These are phyloP conservation scores for Girardinus metallicus DNA, from an alignment of 2,797 vertebrate species.

Conservation along the genomic window DNA sequence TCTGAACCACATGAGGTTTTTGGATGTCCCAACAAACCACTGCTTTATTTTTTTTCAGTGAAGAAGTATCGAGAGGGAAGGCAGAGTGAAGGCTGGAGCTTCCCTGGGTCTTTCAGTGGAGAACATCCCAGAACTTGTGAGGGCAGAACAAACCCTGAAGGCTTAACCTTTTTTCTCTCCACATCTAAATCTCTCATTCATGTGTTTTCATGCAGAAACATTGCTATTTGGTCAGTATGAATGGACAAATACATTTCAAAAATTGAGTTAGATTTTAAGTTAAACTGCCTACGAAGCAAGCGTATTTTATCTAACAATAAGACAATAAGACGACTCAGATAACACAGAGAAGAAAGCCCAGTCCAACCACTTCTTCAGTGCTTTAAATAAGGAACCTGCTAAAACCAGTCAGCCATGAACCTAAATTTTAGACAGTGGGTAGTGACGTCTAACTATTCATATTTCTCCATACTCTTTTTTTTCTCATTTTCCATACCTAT, in stretches of 20 bases:
- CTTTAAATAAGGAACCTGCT: background rate
- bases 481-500: background rate
- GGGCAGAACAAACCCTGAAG: background rate
- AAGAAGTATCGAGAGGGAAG: background rate
- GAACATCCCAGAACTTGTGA: background rate
- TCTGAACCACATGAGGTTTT: slow-evolving; percentile 3
- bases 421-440: background rate
- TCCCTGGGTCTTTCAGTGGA: background rate
- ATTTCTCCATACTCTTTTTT: background rate
- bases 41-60: background rate
- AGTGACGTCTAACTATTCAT: background rate
- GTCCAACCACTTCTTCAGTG: background rate
- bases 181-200: background rate
- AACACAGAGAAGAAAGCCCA: background rate
- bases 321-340: background rate
- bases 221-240: background rate
- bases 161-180: background rate
- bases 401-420: background rate
- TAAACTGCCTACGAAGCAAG: too few species aligned
- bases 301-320: background rate
- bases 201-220: background rate
- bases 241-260: background rate
- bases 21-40: background rate
- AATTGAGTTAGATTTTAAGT: background rate
- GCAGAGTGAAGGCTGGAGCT: background rate